These are phyloP conservation scores for Cheirogaleus medius DNA, from an alignment of 2,113 vertebrate genomes.

Conservation along the genomic window DNA sequence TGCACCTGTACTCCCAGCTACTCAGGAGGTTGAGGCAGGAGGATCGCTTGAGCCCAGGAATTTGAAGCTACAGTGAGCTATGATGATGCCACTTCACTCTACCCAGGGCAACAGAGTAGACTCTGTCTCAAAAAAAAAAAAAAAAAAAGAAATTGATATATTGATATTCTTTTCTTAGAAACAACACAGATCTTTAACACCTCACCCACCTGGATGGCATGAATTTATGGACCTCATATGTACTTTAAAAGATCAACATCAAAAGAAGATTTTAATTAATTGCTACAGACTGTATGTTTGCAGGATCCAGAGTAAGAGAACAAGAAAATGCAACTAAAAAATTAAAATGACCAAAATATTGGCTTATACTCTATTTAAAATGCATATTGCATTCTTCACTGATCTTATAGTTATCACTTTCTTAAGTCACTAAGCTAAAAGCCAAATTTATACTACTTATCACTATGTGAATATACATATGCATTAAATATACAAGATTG, in stretches of 20 bases:
- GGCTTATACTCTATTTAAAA: neutral
- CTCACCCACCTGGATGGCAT: neutral
- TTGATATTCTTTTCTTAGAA: neutral
- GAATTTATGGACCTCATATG: neutral
- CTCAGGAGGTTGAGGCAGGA: too few species aligned
- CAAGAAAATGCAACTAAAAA: neutral
- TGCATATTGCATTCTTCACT: neutral
- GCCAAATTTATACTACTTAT: neutral
- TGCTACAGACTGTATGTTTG: neutral
- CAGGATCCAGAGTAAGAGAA: conserved; percentile 6
- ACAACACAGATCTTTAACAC: neutral
- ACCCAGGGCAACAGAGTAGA: too few species aligned
- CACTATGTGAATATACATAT: neutral
- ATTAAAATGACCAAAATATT: neutral
- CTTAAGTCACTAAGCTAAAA: neutral
- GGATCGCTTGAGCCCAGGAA: too few species aligned
- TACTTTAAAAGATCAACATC: neutral
- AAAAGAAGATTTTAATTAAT: conserved; percentile 56
- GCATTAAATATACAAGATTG: neutral
- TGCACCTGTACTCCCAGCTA: too few species aligned
- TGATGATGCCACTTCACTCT: too few species aligned
- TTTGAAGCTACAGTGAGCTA: too few species aligned
- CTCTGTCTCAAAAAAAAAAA: too few species aligned
- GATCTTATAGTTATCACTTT: neutral
- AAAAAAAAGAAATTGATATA: neutral